Conservation (phyloP, 2,797 vertebrate genomes). For the Rhinogobio ventralis region DNA sequence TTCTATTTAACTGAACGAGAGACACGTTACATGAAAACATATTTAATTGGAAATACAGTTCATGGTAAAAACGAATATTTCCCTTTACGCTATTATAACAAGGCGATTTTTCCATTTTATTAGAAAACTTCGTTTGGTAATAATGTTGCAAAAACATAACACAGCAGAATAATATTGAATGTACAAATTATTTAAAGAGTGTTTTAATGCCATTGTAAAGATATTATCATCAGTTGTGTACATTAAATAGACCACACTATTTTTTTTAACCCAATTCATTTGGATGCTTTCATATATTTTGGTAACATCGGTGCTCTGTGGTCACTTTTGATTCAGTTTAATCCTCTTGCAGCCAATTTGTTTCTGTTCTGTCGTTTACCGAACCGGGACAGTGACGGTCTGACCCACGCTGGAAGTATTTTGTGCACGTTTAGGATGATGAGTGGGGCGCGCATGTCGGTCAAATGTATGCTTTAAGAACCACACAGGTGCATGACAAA, state of each 20-base stretch:
- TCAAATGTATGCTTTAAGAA: slow-evolving; percentile 40
- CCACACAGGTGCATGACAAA: slow-evolving; percentile 38
- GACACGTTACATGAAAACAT: background rate
- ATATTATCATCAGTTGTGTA: background rate
- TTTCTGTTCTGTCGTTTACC: background rate
- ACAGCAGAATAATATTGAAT: background rate
- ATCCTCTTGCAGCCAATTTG: background rate
- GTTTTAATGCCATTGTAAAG: background rate
- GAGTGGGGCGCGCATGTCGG: slow-evolving; percentile 34
- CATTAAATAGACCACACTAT: background rate
- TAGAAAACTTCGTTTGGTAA: background rate
- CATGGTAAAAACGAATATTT: background rate
- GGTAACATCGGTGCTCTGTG: background rate
- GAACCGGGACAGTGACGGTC: slow-evolving; percentile 13
- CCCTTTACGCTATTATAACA: background rate
- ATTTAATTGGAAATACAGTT: background rate
- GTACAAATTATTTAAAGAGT: background rate
- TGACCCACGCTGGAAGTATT: slow-evolving; percentile 36
- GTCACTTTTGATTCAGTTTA: background rate
- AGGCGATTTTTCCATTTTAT: background rate
- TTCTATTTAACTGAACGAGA: slow-evolving; percentile 7
- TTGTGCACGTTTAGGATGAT: slow-evolving; percentile 26
- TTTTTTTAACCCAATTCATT: background rate
- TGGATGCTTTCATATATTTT: slow-evolving; percentile 2
- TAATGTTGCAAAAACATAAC: background rate